Evolutionary conservation across 1,140 invertebrate species (phyloP), one percentile per base, ranked within the genome.

Genomic region (Calliopsis andreniformis): DNA sequence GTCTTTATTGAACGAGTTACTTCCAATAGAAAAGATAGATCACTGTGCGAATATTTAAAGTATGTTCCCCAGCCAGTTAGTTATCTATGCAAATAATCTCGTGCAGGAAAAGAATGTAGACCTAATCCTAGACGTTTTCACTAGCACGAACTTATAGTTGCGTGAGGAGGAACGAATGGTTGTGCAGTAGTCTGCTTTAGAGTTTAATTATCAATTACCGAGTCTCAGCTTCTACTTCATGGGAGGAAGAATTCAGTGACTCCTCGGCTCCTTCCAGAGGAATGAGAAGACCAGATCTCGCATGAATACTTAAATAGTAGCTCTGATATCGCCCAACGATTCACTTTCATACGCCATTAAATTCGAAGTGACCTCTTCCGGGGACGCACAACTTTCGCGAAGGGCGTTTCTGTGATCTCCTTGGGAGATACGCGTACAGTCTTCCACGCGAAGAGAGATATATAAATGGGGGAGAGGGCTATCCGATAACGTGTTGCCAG

Each of bases 401-500:
- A 82, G 72, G 63, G 66, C 79, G 79, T 68, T 87, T 79, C 14
- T 69, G 63, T 61, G 70, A 78, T 63, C 32, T 75, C 67, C 68
- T 64, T 45, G 14, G 32, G 35, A 70, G 79, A 80, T 76, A 82
- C 69, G 61, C 55, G 66, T 51, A 62, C 28, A 51, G 45, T 39
- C 43, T 56, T 64, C 51, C 59, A 62, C n/a, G n/a, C 25, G 70
- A 45, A 49, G 76, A 66, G 68, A 59, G 70, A 82, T 75, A 67
- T 61, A 58, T 42, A 75, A 64, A 59, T 63, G 68, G 63, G 68
- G 80, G 80, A 76, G 86, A 80, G 80, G 78, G 85, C 87, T 87
- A 66, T 86, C n/a, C 87, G 89, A 91, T 92, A 92, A 91, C 87
- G 86, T 89, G 90, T 90, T 88, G 80, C 83, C 84, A 87, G 84